Conservation (phyloP, 2,113 vertebrate species). For the Numida meleagris region DNA sequence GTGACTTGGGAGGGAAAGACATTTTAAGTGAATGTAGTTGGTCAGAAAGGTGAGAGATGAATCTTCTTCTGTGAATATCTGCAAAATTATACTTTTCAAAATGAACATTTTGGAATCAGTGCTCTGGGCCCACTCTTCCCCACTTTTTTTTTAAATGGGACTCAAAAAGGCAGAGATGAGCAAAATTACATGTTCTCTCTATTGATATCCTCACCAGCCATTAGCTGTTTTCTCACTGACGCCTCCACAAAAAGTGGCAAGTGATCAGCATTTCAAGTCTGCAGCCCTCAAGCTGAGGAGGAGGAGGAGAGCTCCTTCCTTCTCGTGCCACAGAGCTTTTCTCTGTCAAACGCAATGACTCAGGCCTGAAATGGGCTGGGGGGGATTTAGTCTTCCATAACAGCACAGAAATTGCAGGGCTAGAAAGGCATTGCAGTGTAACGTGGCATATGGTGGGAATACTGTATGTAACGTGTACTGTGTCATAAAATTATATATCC, state of each 20-base stretch:
- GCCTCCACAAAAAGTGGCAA: conserved; percentile 38
- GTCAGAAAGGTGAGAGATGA: neutral
- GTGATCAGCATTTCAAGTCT: conserved; percentile 9
- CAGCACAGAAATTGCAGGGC: neutral
- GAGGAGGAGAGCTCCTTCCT: conserved; percentile 32
- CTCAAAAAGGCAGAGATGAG: conserved; percentile 32
- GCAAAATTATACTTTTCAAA: neutral
- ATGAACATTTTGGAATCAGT: neutral
- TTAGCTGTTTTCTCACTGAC: conserved; percentile 58
- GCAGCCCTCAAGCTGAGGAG: neutral
- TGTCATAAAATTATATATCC: neutral
- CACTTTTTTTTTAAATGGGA: neutral
- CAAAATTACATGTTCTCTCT: conserved; percentile 16
- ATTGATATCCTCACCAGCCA: conserved; percentile 21
- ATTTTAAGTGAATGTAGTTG: neutral
- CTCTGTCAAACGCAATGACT: neutral
- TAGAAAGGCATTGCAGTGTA: neutral
- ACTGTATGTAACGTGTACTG: neutral
- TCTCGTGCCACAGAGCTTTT: neutral
- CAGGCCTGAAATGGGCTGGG: neutral
- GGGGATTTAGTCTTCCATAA: neutral
- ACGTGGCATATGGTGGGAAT: neutral
- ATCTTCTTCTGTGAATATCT: neutral
- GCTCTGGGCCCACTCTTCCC: neutral
- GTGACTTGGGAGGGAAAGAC: neutral